Evolutionary conservation across 2,888 invertebrate genomes (phyloP).

Genomic region (Limnephilus auricula): DNA sequence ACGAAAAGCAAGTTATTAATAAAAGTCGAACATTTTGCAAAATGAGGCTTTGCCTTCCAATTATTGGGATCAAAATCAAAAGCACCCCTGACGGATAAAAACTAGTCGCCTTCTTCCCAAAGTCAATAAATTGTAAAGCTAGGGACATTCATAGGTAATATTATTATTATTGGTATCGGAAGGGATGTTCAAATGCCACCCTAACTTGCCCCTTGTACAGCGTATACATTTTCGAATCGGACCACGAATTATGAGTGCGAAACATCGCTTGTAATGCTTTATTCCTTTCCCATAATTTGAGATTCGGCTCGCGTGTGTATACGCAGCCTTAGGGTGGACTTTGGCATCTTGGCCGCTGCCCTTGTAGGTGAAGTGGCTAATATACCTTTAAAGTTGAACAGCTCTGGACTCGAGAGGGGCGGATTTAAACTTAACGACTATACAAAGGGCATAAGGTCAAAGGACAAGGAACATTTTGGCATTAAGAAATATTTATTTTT

Average conservation of each 20-base stretch:
- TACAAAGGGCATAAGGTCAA: neutral
- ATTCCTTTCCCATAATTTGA: no score
- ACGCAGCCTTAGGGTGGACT: neutral
- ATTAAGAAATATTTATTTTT: neutral
- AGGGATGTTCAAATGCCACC: neutral
- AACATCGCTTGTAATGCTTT: no score
- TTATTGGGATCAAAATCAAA: neutral
- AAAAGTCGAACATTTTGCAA: neutral
- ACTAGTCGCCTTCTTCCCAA: neutral
- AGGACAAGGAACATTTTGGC: neutral
- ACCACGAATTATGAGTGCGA: no score
- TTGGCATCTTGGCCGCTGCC: neutral
- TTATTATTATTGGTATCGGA: neutral
- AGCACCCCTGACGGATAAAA: neutral
- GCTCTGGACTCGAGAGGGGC: neutral
- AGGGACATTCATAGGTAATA: neutral
- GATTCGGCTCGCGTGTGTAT: no score
- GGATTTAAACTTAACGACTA: neutral
- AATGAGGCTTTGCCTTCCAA: neutral
- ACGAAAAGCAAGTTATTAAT: no score
- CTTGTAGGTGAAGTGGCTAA: slow-evolving; percentile 30
- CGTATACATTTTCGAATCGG: no score
- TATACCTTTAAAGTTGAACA: neutral
- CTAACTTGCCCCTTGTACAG: neutral
- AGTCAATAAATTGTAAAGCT: neutral